phyloP scores from a whole-genome alignment of 2,888 invertebrate species.

The Cantharis nigra region DNA sequence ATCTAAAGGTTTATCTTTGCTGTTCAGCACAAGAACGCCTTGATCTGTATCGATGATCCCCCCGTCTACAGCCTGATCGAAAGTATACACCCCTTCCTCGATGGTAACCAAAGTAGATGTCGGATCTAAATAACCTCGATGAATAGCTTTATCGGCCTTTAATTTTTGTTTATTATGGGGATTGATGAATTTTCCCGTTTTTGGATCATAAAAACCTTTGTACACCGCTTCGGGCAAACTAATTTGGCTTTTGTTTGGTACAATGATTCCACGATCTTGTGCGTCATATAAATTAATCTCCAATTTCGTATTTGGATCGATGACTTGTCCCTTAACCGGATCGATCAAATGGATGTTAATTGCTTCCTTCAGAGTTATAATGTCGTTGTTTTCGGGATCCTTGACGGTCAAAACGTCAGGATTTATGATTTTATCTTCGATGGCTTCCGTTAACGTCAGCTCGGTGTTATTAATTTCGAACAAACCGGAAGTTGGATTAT shows the following conservation, averaged over 20 bases:
- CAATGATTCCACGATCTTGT: slow-evolving; percentile 77
- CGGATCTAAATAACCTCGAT: slow-evolving; percentile 81
- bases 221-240: slow-evolving; percentile 89
- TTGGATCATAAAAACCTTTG: slow-evolving; percentile 87
- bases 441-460: slow-evolving; percentile 75
- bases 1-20: slow-evolving; percentile 66
- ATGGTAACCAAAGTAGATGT: slow-evolving; percentile 85
- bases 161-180: slow-evolving; percentile 79
- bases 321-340: slow-evolving; percentile 76
- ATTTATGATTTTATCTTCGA: slow-evolving; percentile 75
- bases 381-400: slow-evolving; percentile 79
- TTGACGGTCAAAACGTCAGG: slow-evolving; percentile 76
- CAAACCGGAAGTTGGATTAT: slow-evolving; percentile 74
- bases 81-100: slow-evolving; percentile 79
- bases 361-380: slow-evolving; percentile 79
- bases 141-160: slow-evolving; percentile 81
- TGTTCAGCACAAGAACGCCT: slow-evolving; percentile 69
- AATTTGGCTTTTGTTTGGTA: slow-evolving; percentile 81
- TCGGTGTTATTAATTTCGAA: slow-evolving; percentile 71
- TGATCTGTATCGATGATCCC: slow-evolving; percentile 76
- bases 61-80: slow-evolving; percentile 79
- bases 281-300: slow-evolving; percentile 83
- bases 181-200: slow-evolving; percentile 80
- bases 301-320: slow-evolving; percentile 74
- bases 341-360: slow-evolving; percentile 78